Conservation (phyloP, 2,797 vertebrate genomes). For the Coreius guichenoti region DNA sequence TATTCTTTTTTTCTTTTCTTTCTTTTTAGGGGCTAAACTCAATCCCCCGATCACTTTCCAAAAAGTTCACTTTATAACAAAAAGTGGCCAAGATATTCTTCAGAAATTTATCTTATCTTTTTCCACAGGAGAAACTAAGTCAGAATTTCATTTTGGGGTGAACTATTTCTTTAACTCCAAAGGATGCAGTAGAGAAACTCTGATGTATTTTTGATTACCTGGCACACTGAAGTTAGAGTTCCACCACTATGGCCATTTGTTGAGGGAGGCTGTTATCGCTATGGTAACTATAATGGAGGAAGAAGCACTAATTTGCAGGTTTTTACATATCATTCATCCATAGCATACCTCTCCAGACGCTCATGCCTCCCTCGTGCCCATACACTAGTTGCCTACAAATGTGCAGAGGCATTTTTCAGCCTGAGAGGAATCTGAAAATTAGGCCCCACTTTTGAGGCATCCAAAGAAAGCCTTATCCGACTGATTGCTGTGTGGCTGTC, state of each 20-base stretch:
- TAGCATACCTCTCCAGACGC: not conserved
- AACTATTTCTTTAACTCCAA: conserved; percentile 17
- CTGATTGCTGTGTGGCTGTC: conserved; percentile 46
- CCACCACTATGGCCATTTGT: conserved; percentile 22
- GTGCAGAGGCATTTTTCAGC: conserved; percentile 32
- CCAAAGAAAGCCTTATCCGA: conserved; percentile 33
- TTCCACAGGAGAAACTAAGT: conserved; percentile 24
- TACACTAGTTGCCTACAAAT: conserved; percentile 19
- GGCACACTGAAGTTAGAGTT: conserved; percentile 21
- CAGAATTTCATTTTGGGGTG: conserved; percentile 35
- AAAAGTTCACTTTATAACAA: conserved; percentile 12
- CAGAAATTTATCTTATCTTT: not conserved
- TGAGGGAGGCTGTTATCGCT: conserved; percentile 24
- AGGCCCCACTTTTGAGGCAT: conserved; percentile 29
- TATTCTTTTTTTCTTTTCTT: not conserved
- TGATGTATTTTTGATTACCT: conserved; percentile 59
- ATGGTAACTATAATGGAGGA: conserved; percentile 48
- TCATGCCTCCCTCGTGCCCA: not conserved
- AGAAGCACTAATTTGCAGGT: conserved; percentile 24
- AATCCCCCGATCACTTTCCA: not conserved
- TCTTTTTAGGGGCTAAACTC: not conserved
- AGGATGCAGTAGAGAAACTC: conserved; percentile 34
- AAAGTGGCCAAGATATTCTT: not conserved
- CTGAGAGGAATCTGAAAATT: conserved; percentile 45
- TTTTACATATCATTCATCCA: conserved; percentile 24